Base-by-base conservation (phyloP, 2,888 invertebrate genomes). In the Acleris laterana region DNA sequence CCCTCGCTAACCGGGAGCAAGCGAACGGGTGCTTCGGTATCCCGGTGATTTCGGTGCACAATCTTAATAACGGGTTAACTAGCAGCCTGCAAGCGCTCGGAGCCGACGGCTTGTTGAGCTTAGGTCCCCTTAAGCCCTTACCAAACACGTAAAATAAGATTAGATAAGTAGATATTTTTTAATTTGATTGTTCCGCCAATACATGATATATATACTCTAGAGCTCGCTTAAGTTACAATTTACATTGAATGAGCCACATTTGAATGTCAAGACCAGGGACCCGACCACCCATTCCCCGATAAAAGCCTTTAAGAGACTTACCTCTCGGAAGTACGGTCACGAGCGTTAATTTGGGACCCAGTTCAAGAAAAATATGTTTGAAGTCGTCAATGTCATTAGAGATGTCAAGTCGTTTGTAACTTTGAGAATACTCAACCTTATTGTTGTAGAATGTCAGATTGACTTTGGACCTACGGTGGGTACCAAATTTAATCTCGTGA, bases 11-110 rank as follows among this genome's bases (percentile, higher is more conserved):
- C 72, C 87, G 94, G 22, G 94, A 94, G 67, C 94, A 94, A 69
- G 87, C 93, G 0, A 94, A 93, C 46, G 95, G 95, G 5, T 94
- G 94, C 68, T 96, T 95, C 73, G 96, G 95, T 13, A 90, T 96
- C 61, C 96, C 96, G 1, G 94, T 96, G 66, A 94, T 96, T 60
- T 95, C 95, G 1, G 94, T 95, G 58, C 95, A 95, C 75, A 94
- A 94, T 69, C 93, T 94, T 67, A 92, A 94, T 68, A 95, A 95
- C 77, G 94, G 95, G 1, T 84, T 94, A 55, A 93, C 93, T 53
- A 94, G 91, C 79, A 83, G 86, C 65, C 86, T 96, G 71, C 93
- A 93, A 59, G 95, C 95, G 7, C 87, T 96, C 9, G 96, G 96
- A 62, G 95, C 96, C 4, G 95, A 95, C 44, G 95, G 95, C 11